Evolutionary conservation across 2,113 vertebrate species (phyloP), one percentile per base, ranked within the genome.

Genomic region (human): DNA sequence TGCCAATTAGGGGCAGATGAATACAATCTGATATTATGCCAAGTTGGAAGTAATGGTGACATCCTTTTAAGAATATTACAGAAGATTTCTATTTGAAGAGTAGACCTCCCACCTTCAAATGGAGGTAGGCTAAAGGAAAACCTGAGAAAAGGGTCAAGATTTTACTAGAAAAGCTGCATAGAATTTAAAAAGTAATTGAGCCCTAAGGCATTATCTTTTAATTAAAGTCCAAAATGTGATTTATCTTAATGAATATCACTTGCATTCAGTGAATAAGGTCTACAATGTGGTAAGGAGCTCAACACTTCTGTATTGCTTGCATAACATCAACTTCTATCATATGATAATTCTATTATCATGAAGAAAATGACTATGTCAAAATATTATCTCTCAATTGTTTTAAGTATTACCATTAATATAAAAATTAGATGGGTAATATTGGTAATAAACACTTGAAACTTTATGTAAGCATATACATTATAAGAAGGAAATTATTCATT

Each of bases 401-500:
- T 85, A 87, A 45, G 14, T 68, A 82, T 66, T 66, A 92, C 4
- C 50, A 5, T 52, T 85, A 83, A 45, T 55, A 52, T 52, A 52
- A 93, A 73, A 86, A 80, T 92, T 57, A 86, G 23, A 30, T 59
- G 9, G 13, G 38, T 75, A 80, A 35, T 89, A 84, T 45, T 64
- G 50, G 8, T 35, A 94, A 88, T 57, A 88, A 66, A 38, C 22
- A 84, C 66, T 89, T 89, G 11, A 11, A 76, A 86, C 5, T 16
- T 86, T 45, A 85, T 20, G 78, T 52, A 85, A 81, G 2, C 6
- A 75, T 80, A 85, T 43, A n/a, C 9, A 84, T 61, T 68, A 3
- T 81, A 81, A 88, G 12, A 96, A 94, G 48, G 89, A 94, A 96
- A 48, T 12, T 48, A 57, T 68, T 68, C 14, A 84, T 59, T 64